Conservation (phyloP, 2,113 vertebrate species). For the Anoplopoma fimbria region DNA sequence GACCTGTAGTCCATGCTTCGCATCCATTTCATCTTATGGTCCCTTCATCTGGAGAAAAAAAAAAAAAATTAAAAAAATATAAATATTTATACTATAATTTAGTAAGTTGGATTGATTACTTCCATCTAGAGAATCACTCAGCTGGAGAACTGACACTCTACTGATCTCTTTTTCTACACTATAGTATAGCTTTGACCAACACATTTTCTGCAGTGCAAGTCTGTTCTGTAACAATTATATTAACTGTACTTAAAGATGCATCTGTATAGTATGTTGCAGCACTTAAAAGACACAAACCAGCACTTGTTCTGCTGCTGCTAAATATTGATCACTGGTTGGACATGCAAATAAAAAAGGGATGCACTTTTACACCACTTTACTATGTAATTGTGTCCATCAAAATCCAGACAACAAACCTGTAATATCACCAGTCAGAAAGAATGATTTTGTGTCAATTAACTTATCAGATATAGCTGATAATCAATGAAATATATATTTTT, state of each 20-base stretch:
- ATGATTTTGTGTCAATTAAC: background rate
- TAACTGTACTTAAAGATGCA: background rate
- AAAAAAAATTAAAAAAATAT: background rate
- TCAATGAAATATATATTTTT: background rate
- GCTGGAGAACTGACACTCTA: background rate
- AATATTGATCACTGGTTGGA: background rate
- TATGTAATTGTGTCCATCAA: background rate
- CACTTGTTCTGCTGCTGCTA: background rate
- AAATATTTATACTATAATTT: background rate
- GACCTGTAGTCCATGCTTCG: background rate
- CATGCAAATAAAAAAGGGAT: background rate
- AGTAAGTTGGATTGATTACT: background rate
- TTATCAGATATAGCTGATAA: background rate
- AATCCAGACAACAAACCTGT: background rate
- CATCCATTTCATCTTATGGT: slow-evolving; percentile 1
- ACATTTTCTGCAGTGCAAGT: background rate
- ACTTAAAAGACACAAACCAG: background rate
- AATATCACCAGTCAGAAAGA: background rate
- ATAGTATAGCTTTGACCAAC: background rate
- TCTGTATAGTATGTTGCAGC: background rate
- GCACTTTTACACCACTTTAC: background rate
- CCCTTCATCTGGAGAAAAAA: slow-evolving; percentile 53
- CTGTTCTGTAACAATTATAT: background rate
- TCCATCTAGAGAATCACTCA: background rate
- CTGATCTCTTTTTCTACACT: background rate